Percentiles rank a stretch among this genome's conserved stretches.
Conservation (phyloP, 64 coral and sea anemone genomes). For the Porites australiensis region DNA sequence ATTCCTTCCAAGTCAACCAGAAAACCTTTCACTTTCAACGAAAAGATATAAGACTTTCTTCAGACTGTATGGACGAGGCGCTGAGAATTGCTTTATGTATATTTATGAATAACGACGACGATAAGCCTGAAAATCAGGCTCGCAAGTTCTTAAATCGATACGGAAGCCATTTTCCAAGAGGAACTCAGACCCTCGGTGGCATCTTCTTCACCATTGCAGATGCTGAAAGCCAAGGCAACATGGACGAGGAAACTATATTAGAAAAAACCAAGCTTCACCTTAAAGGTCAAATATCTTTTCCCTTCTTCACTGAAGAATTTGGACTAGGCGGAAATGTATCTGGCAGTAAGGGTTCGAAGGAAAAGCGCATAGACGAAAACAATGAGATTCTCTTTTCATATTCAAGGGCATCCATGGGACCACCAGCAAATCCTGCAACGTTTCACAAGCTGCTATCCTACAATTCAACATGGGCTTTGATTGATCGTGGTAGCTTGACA, state of each 20-base stretch:
- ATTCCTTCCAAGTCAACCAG: background rate
- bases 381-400: too few species aligned
- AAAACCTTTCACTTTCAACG: constrained; percentile 31
- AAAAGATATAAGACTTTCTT: background rate
- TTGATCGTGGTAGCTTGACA: background rate
- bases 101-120: background rate
- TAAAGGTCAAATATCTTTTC: too few species aligned
- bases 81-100: background rate
- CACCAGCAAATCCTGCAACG: background rate
- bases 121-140: background rate
- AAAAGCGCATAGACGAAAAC: background rate
- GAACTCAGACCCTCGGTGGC: constrained; percentile 39
- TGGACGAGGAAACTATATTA: background rate
- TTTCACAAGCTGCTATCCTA: background rate
- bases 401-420: background rate
- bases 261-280: background rate
- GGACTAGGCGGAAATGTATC: background rate
- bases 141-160: constrained; percentile 37
- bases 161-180: constrained; percentile 39
- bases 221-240: background rate
- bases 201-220: constrained; percentile 12
- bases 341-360: background rate
- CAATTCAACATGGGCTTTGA: constrained; percentile 15
- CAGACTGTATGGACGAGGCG: background rate
- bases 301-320: background rate